Evolutionary conservation across 2,113 vertebrate species (phyloP).

Genomic region (Ctenomys sociabilis): DNA sequence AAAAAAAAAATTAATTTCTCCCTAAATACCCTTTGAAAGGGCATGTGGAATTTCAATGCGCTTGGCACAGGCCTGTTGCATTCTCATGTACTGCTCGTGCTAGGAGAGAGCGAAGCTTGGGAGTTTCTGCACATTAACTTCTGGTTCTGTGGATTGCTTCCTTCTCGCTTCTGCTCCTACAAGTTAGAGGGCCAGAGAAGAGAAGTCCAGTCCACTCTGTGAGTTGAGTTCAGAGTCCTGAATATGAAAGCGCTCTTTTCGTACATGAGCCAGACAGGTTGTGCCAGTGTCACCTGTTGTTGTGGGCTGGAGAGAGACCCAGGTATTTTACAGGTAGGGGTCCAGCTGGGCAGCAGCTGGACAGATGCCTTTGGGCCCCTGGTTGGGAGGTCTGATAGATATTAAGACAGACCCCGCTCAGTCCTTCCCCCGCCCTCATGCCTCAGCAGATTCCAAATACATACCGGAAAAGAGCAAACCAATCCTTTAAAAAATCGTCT

Average conservation of each 20-base stretch:
- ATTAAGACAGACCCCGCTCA: background rate
- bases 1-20: constrained; percentile 44
- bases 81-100: background rate
- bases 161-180: background rate
- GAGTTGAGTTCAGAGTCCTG: background rate
- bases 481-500: background rate
- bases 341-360: background rate
- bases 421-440: fast-evolving
- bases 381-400: background rate
- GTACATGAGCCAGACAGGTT: background rate
- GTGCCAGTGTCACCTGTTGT: background rate
- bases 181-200: background rate
- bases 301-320: background rate
- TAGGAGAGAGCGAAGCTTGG: background rate
- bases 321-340: background rate
- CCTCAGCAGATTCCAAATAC: background rate
- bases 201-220: background rate
- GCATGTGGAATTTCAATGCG: constrained; percentile 49
- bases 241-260: background rate
- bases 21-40: constrained; percentile 60
- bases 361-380: too few species aligned
- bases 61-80: constrained; percentile 25
- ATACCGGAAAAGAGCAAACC: background rate
- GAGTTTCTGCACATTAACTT: background rate
- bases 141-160: background rate